A percentile compares a stretch with the other conserved stretches of the same genome.
phyloP scores from a whole-genome alignment of 2,113 vertebrate species.

The Pelusios castaneus region DNA sequence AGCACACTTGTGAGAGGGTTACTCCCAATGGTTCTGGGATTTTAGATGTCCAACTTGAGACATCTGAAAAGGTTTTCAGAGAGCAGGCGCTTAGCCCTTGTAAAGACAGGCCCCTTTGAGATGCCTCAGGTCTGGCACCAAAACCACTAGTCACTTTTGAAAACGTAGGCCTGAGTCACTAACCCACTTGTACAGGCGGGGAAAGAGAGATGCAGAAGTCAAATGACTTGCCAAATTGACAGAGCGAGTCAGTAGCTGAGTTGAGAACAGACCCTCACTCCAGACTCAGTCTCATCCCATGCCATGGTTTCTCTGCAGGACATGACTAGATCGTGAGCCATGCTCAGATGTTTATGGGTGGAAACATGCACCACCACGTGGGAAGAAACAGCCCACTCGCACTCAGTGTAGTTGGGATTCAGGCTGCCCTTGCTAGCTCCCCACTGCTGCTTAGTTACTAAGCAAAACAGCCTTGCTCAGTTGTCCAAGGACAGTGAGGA shows the following conservation, averaged over 20 bases:
- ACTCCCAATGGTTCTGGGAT: not conserved
- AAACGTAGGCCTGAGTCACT: accelerated
- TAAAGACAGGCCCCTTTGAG: not conserved
- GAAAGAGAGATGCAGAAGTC: accelerated
- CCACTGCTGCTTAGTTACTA: accelerated
- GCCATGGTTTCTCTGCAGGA: accelerated
- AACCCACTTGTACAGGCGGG: not conserved
- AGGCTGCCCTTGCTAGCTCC: not conserved
- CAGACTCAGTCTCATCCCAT: not conserved
- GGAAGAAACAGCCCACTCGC: not conserved
- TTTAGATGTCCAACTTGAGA: not conserved
- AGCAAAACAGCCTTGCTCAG: accelerated
- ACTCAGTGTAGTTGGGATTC: accelerated
- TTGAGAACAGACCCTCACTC: accelerated
- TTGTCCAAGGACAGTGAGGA: not conserved
- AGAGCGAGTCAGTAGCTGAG: accelerated
- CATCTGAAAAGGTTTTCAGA: not conserved
- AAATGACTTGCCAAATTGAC: accelerated
- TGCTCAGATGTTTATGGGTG: not conserved
- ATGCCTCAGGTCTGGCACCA: not conserved
- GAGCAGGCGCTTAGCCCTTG: not conserved
- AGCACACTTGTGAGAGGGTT: not conserved
- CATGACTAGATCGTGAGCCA: not conserved
- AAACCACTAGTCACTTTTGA: not conserved
- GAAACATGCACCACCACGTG: not conserved